phyloP scores from a whole-genome alignment of 2,113 vertebrate species.

The Gadus chalcogrammus region DNA sequence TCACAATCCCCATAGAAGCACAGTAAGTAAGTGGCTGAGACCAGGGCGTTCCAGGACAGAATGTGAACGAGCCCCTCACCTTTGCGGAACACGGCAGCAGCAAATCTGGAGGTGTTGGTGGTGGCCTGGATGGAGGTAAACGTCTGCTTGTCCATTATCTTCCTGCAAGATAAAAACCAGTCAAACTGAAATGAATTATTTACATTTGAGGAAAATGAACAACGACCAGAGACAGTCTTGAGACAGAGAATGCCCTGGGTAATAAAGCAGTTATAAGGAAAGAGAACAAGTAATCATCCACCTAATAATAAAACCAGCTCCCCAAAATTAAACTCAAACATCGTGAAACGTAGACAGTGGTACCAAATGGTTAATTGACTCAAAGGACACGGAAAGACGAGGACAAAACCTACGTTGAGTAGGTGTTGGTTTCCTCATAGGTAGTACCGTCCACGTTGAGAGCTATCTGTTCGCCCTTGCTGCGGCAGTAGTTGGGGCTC shows the following conservation, averaged over 20 bases:
- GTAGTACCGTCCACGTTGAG: constrained; percentile 90
- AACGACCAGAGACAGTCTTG: background rate
- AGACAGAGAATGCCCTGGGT: too few relatives aligned
- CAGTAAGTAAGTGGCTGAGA: too few relatives aligned
- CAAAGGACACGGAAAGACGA: background rate
- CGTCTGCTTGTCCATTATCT: constrained; percentile 96
- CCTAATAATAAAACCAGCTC: too few relatives aligned
- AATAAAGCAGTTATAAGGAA: too few relatives aligned
- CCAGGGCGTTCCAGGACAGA: too few relatives aligned
- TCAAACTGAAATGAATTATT: background rate
- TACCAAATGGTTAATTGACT: too few relatives aligned
- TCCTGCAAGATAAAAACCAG: constrained; percentile 70
- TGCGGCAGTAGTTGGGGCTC: constrained; percentile 95
- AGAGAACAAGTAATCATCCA: too few relatives aligned
- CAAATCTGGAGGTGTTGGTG: constrained; percentile 89
- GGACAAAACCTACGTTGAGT: constrained; percentile 80
- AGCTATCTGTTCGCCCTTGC: constrained; percentile 97
- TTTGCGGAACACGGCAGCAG: constrained; percentile 92
- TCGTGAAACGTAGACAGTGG: too few relatives aligned
- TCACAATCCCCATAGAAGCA: too few relatives aligned
- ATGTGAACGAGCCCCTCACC: constrained; percentile 61
- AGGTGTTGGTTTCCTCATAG: constrained; percentile 86
- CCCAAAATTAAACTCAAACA: too few relatives aligned
- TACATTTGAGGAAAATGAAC: background rate
- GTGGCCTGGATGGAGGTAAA: constrained; percentile 95